A percentile compares a stretch with the other conserved stretches of the same genome.
Conservation (phyloP, 1,140 invertebrate species). For the Whitmania pigra region DNA sequence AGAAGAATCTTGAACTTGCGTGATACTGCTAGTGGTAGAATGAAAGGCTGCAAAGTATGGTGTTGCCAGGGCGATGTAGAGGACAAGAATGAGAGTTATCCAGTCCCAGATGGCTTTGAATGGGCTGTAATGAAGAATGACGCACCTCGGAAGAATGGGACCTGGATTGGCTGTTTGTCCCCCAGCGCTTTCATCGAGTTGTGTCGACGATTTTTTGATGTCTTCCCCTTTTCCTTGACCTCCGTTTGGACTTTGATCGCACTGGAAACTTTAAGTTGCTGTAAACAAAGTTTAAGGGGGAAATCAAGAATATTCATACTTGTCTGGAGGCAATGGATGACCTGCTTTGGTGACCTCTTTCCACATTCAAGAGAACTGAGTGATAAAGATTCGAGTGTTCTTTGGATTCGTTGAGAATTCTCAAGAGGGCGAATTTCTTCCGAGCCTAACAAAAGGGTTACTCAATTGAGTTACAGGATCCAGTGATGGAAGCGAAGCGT, state of each 20-base stretch:
- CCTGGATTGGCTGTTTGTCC: conserved; percentile 80
- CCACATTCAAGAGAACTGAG: neutral
- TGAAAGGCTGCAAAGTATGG: conserved; percentile 93
- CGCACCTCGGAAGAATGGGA: conserved; percentile 69
- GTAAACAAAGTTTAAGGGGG: neutral
- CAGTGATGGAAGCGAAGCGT: no score
- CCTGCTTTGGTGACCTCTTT: neutral
- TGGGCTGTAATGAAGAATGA: conserved; percentile 93
- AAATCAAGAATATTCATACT: neutral
- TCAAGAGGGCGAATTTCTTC: conserved; percentile 10
- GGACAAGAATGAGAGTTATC: conserved; percentile 89
- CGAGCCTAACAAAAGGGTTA: neutral
- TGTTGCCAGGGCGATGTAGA: conserved; percentile 97
- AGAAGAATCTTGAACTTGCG: neutral
- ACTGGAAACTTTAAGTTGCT: neutral
- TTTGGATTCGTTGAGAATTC: conserved; percentile 1
- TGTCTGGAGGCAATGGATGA: conserved; percentile 10
- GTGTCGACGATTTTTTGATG: conserved; percentile 20
- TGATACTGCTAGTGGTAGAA: conserved; percentile 46
- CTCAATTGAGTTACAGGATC: no score
- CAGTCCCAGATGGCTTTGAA: conserved; percentile 99
- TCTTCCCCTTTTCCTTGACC: neutral
- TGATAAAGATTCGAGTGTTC: neutral
- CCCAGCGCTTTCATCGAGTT: conserved; percentile 58
- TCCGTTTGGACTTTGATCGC: neutral